Conservation (phyloP, 2,797 vertebrate genomes). For the Sebastes paucispinis region DNA sequence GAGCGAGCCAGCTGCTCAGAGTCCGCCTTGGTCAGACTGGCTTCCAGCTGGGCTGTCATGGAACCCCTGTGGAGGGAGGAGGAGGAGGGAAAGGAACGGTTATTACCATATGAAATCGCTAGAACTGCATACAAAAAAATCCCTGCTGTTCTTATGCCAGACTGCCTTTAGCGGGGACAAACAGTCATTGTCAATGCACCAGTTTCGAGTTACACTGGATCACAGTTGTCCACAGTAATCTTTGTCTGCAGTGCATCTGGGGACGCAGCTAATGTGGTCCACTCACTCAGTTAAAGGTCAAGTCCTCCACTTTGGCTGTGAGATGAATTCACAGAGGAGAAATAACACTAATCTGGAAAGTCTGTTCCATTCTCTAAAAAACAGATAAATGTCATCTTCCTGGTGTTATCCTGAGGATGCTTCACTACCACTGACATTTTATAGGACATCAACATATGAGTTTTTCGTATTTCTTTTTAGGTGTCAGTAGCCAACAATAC, state of each 20-base stretch:
- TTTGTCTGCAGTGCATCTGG: constrained; percentile 1
- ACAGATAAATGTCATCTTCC: not conserved
- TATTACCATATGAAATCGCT: not conserved
- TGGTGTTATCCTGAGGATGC: not conserved
- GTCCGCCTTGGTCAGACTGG: constrained; percentile 93
- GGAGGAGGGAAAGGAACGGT: not conserved
- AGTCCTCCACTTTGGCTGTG: not conserved
- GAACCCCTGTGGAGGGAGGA: constrained; percentile 85
- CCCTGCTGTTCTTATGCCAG: not conserved
- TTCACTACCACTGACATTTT: not conserved
- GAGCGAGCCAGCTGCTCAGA: constrained; percentile 95
- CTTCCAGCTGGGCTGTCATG: constrained; percentile 90
- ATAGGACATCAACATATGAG: not conserved
- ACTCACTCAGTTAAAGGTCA: constrained; percentile 10
- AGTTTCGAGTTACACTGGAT: not conserved
- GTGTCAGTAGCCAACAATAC: too few species aligned
- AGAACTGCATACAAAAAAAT: not conserved
- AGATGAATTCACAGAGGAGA: not conserved
- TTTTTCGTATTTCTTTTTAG: not conserved
- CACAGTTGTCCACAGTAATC: not conserved
- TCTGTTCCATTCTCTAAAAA: constrained; percentile 3
- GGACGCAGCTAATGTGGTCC: constrained; percentile 17
- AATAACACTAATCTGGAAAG: constrained; percentile 18
- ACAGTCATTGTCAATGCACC: not conserved
- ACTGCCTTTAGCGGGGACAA: not conserved